Base-by-base conservation (phyloP, 23 tunicate genomes). In the Clavelina lepadiformis region DNA sequence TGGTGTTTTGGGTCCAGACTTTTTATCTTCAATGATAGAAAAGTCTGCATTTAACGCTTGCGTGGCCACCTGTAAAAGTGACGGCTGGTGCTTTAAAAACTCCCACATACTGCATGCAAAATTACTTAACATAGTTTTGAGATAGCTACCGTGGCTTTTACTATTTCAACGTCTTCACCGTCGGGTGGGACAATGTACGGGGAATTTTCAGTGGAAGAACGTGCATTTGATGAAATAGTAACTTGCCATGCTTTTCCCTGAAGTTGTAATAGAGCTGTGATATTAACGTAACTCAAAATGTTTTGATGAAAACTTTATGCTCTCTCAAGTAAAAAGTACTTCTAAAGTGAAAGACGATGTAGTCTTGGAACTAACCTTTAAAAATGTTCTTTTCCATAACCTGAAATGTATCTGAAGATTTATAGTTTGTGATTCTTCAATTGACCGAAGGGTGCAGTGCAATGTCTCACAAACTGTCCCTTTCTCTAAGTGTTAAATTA, bases 11-110 rank as follows among this genome's bases (percentile, higher is more conserved):
- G 20, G 33, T 23, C 28, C 24, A 23, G 44, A 22, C 30, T 45
- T 31, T 33, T n/a, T n/a, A n/a, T 61, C 67, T 31, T 3, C 27
- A 68, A 68, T 31, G 13, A 20, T 33, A 26, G 55, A 15, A 50
- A 68, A 50, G 18, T 68, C 53, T 18, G 58, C 41, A 31, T 68
- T 68, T 5, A 68, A 68, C 26, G 73, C 73, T 47, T 50, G 38
- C 5, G 73, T 68, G 29, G 22, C 51, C 2, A 31, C 53, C 73
- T 68, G 6, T 15, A n/a, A n/a, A n/a, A n/a, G n/a, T n/a, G n/a
- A n/a, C n/a, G n/a, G n/a, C n/a, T n/a, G n/a, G n/a, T n/a, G n/a
- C n/a, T n/a, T n/a, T n/a, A n/a, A n/a, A n/a, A n/a, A n/a, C n/a
- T n/a, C n/a, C n/a, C n/a, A n/a, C n/a, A n/a, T n/a, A n/a, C n/a